Conservation (phyloP, 2,888 invertebrate genomes). For the Nomada lathburiana region DNA sequence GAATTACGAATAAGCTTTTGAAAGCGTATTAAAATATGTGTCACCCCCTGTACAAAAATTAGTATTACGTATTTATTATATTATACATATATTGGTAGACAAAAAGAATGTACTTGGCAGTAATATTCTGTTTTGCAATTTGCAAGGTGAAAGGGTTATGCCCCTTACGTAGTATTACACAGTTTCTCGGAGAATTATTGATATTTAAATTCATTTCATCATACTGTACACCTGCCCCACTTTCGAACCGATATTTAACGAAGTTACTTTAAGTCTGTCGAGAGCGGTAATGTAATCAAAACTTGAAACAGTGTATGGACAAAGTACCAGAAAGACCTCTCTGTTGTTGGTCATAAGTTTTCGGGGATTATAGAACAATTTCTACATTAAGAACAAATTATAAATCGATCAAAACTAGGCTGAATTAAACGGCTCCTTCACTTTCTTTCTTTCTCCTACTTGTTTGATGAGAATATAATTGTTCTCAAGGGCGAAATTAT, state of each 20-base stretch:
- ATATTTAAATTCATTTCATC: neutral
- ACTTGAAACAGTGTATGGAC: constrained; percentile 22
- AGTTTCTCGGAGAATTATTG: neutral
- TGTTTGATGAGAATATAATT: too few relatives aligned
- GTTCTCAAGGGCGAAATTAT: too few relatives aligned
- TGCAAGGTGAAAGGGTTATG: too few relatives aligned
- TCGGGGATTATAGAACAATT: constrained; percentile 41
- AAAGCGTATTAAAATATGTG: too few relatives aligned
- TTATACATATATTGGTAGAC: too few relatives aligned
- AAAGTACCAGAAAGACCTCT: constrained; percentile 32
- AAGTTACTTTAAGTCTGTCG: constrained; percentile 22
- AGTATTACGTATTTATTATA: too few relatives aligned
- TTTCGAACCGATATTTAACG: neutral
- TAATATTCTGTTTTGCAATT: too few relatives aligned
- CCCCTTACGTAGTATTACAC: too few relatives aligned
- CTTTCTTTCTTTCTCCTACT: too few relatives aligned
- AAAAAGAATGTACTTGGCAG: too few relatives aligned
- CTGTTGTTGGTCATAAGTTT: constrained; percentile 10
- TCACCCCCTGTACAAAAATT: too few relatives aligned
- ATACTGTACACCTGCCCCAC: neutral
- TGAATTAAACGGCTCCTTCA: neutral
- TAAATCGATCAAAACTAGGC: constrained; percentile 9
- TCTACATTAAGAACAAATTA: constrained; percentile 42
- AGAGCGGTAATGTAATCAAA: constrained; percentile 45
- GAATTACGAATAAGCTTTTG: too few relatives aligned